phyloP scores from a whole-genome alignment of 2,888 invertebrate genomes.

The Amphiduros pacificus region DNA sequence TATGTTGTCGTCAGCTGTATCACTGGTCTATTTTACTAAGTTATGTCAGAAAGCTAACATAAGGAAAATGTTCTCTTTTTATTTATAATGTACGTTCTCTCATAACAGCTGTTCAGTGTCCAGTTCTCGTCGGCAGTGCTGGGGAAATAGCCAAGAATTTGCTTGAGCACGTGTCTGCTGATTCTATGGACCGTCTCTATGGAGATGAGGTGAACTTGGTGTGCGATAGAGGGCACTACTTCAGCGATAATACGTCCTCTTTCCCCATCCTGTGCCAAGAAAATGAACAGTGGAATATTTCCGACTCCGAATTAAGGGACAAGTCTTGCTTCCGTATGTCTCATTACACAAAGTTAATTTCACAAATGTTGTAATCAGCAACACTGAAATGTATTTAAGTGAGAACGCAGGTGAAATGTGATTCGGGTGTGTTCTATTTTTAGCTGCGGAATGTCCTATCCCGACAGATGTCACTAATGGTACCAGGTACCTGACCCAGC shows the following conservation, averaged over 20 bases:
- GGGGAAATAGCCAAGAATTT: not conserved
- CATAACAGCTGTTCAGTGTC: not conserved
- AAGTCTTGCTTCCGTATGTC: not conserved
- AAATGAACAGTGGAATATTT: not conserved
- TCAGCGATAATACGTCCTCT: slow-evolving; percentile 4
- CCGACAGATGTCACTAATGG: too few relatives aligned
- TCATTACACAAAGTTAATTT: not conserved
- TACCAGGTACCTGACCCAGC: too few relatives aligned
- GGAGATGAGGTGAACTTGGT: slow-evolving; percentile 25
- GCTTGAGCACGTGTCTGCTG: not conserved
- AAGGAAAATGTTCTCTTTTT: too few relatives aligned
- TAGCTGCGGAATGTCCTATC: too few relatives aligned
- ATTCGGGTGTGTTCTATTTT: too few relatives aligned
- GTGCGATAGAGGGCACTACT: slow-evolving; percentile 30
- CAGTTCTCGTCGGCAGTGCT: too few relatives aligned
- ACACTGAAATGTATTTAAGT: not conserved
- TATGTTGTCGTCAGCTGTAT: too few relatives aligned
- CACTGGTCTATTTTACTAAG: too few relatives aligned
- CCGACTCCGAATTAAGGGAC: too few relatives aligned
- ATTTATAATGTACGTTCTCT: too few relatives aligned
- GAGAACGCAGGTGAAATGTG: not conserved
- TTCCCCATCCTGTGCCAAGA: not conserved
- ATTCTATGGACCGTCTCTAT: slow-evolving; percentile 18
- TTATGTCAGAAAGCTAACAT: too few relatives aligned
- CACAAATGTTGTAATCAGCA: not conserved